Evolutionary conservation across 2,797 vertebrate species (phyloP).

Genomic region (Rousettus madagascariensis): DNA sequence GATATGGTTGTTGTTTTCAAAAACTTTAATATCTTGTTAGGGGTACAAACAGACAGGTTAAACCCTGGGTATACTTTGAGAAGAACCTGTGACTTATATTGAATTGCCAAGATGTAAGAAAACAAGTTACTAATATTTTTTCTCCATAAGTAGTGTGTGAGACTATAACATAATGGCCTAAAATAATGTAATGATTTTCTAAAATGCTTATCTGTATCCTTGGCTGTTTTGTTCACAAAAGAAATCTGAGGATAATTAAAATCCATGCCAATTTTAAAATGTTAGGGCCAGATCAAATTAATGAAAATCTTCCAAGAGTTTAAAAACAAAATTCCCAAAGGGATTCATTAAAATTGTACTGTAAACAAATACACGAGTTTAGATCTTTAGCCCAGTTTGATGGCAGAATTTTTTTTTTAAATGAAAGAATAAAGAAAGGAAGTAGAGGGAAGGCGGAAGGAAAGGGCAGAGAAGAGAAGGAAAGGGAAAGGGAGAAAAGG

Average conservation of each 20-base stretch:
- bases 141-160: background rate
- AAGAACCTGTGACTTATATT: background rate
- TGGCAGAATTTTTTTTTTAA: background rate
- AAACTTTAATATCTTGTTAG: background rate
- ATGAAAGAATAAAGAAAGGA: too few species aligned
- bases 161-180: constrained; percentile 6
- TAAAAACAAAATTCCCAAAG: constrained; percentile 51
- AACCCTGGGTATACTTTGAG: background rate
- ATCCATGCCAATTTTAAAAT: constrained; percentile 44
- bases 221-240: constrained; percentile 47
- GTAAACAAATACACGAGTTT: constrained; percentile 26
- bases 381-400: background rate
- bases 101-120: constrained; percentile 1
- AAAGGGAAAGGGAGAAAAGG: fast-evolving
- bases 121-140: constrained; percentile 13
- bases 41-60: background rate
- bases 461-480: too few species aligned
- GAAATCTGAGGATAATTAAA: constrained; percentile 61
- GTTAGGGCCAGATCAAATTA: constrained; percentile 44
- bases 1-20: background rate
- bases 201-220: constrained; percentile 40
- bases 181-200: constrained; percentile 35
- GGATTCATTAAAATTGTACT: constrained; percentile 62
- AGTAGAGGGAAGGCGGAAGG: too few species aligned
- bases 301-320: constrained; percentile 55